A percentile compares a stretch with the other conserved stretches of the same genome.
Conservation (phyloP, 1,140 invertebrate genomes). For the Sipha flava region DNA sequence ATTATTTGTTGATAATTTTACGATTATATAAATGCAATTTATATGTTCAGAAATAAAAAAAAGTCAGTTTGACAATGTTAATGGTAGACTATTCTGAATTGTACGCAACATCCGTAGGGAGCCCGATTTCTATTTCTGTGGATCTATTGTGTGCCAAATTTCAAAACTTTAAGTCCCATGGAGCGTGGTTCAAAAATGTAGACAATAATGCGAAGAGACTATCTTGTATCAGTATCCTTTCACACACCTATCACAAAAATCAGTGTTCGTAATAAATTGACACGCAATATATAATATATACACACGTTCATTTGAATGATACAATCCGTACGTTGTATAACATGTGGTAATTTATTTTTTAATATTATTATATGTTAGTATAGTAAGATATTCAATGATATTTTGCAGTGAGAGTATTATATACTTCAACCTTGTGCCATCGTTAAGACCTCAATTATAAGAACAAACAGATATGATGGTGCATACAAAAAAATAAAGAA, state of each 20-base stretch:
- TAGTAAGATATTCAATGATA: background rate
- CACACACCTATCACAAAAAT: background rate
- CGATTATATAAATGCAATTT: background rate
- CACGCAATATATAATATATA: background rate
- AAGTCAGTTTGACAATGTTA: background rate
- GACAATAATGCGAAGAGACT: no score
- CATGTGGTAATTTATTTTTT: background rate
- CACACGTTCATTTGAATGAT: no score
- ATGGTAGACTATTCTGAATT: background rate
- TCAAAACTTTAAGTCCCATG: background rate
- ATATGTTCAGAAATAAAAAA: background rate
- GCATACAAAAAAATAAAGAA: background rate
- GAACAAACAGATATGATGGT: background rate
- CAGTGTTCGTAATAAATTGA: background rate
- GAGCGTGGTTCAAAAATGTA: background rate
- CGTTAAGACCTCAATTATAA: background rate
- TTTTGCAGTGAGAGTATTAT: background rate
- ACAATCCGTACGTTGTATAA: background rate
- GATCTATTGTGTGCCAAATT: background rate
- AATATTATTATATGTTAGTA: background rate
- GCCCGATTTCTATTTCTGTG: no score
- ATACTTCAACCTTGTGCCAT: background rate
- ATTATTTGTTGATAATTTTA: no score
- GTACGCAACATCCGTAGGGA: background rate
- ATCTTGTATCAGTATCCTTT: no score